A percentile compares a stretch with the other conserved stretches of the same genome.
These are phyloP conservation scores for Tangara arthus DNA, from an alignment of 2,797 vertebrate genomes.

Conservation along the genomic window DNA sequence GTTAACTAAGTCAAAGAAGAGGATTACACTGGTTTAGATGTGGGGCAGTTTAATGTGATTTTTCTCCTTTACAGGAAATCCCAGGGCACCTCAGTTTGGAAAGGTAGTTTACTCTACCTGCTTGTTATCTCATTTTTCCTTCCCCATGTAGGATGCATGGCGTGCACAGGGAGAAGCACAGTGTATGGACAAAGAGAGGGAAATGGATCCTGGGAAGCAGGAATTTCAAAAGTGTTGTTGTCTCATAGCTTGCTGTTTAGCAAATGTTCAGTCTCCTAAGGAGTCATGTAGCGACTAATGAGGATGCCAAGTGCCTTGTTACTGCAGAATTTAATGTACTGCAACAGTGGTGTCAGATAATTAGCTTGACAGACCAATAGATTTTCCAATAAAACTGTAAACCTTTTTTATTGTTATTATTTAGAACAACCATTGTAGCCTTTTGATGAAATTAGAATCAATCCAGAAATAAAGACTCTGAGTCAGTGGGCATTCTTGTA, in stretches of 20 bases:
- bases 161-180: accelerated
- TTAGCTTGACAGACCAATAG: conserved; percentile 52
- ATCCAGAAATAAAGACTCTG: not conserved
- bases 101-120: not conserved
- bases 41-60: not conserved
- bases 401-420: conserved; percentile 8
- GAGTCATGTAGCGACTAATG: not conserved
- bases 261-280: not conserved
- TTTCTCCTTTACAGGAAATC: not conserved
- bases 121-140: not conserved
- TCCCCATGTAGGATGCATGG: accelerated
- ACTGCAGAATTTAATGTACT: conserved; percentile 60
- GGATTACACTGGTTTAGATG: not conserved
- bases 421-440: conserved; percentile 13
- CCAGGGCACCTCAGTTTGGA: not conserved
- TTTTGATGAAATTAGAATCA: conserved; percentile 45
- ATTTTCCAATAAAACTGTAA: conserved; percentile 43
- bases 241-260: not conserved
- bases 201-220: not conserved
- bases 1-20: not conserved
- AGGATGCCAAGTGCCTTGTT: conserved; percentile 48
- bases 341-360: conserved; percentile 44
- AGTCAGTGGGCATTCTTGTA: not conserved
- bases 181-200: accelerated
- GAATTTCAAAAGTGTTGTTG: not conserved